Evolutionary conservation across 2,888 invertebrate genomes (phyloP).

Genomic region (Spilosoma lubricipeda): DNA sequence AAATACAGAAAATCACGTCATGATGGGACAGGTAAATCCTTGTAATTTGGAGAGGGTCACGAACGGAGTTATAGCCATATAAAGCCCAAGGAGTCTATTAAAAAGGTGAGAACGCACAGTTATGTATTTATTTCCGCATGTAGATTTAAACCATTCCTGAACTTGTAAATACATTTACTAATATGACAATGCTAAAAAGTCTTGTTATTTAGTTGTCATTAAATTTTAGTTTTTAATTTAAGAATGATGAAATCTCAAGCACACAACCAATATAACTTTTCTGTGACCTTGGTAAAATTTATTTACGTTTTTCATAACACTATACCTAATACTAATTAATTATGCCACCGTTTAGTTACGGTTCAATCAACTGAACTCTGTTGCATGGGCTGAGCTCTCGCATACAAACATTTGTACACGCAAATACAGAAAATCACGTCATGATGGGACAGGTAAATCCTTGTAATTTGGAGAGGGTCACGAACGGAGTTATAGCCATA

Average conservation of each 20-base stretch:
- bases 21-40: slow-evolving; percentile 52
- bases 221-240: no score
- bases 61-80: slow-evolving; percentile 45
- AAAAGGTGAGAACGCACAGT: slow-evolving; percentile 33
- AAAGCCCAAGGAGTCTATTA: slow-evolving; percentile 44
- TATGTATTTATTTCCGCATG: slow-evolving; percentile 29
- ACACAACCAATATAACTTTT: no score
- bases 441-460: slow-evolving; percentile 53
- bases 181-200: no score
- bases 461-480: slow-evolving; percentile 54
- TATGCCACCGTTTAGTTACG: not conserved
- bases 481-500: slow-evolving; percentile 45
- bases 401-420: not conserved
- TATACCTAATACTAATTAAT: not conserved
- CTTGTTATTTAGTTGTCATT: no score
- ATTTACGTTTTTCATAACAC: not conserved
- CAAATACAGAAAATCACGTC: slow-evolving; percentile 46
- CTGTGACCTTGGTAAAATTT: not conserved
- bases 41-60: slow-evolving; percentile 54
- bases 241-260: no score
- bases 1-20: slow-evolving; percentile 51
- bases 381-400: not conserved
- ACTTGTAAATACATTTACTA: no score
- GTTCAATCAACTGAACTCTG: not conserved
- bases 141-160: not conserved